These are phyloP conservation scores for Trypoxylon attenuatum DNA, from an alignment of 2,888 invertebrate species.

Conservation along the genomic window DNA sequence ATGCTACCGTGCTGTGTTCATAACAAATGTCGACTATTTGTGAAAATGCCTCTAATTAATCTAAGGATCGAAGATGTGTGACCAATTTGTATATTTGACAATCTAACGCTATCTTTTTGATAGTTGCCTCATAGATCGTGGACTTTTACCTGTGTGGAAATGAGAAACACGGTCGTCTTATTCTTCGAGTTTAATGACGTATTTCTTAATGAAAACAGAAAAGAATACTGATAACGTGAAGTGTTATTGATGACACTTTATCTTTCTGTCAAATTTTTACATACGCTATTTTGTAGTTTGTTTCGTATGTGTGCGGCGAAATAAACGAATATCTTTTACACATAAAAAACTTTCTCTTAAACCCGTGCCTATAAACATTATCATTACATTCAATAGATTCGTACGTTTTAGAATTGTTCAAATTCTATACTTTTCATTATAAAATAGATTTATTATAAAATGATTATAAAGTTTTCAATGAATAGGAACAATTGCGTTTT, in stretches of 20 bases:
- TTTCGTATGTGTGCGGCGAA: slow-evolving; percentile 38
- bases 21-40: slow-evolving; percentile 24
- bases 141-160: slow-evolving; percentile 23
- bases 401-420: too few species aligned
- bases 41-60: slow-evolving; percentile 17
- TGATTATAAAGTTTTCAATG: too few species aligned
- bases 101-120: slow-evolving; percentile 18
- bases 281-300: slow-evolving; percentile 49
- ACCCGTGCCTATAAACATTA: too few species aligned
- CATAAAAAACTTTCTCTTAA: too few species aligned
- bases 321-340: slow-evolving; percentile 44
- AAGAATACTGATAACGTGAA: not conserved
- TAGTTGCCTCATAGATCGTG: slow-evolving; percentile 19
- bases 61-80: slow-evolving; percentile 11
- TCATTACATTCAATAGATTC: too few species aligned
- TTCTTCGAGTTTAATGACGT: slow-evolving; percentile 15
- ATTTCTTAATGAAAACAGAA: slow-evolving; percentile 9
- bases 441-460: too few species aligned
- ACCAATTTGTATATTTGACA: slow-evolving; percentile 21
- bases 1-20: slow-evolving; percentile 61
- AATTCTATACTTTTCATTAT: too few species aligned
- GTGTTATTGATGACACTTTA: not conserved
- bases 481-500: too few species aligned
- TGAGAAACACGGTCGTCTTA: slow-evolving; percentile 15
- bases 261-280: slow-evolving; percentile 8